Evolutionary conservation across 2,888 invertebrate species (phyloP).

Genomic region (Clanis bilineata): DNA sequence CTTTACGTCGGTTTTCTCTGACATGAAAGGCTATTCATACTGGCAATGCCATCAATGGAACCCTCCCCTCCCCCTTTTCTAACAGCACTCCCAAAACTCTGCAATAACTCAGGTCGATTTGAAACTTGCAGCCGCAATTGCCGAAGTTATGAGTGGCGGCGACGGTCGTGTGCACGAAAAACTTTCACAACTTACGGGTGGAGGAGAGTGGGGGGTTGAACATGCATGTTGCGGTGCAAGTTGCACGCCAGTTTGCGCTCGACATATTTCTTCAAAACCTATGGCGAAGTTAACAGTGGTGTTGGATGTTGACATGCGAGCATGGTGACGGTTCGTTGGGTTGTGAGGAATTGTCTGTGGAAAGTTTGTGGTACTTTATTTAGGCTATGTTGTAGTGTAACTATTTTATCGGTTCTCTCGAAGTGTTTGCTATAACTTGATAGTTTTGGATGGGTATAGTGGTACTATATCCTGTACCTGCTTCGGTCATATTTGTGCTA

Average conservation of each 20-base stretch:
- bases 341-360: no score
- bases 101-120: conserved; percentile 15
- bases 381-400: no score
- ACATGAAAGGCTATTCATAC: no score
- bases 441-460: no score
- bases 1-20: no score
- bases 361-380: not conserved
- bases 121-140: conserved; percentile 11
- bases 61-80: no score
- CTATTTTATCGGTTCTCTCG: no score
- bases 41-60: no score
- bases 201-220: not conserved
- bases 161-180: conserved; percentile 9
- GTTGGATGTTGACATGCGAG: not conserved
- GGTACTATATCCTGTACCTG: no score
- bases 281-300: not conserved
- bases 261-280: not conserved
- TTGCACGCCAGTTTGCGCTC: not conserved
- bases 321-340: not conserved
- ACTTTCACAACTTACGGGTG: not conserved
- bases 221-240: not conserved
- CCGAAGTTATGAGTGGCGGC: conserved; percentile 14
- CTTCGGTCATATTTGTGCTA: no score
- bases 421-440: no score
- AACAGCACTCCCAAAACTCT: no score